Conservation (phyloP, 2,113 vertebrate species). For the Perca schrenkii region DNA sequence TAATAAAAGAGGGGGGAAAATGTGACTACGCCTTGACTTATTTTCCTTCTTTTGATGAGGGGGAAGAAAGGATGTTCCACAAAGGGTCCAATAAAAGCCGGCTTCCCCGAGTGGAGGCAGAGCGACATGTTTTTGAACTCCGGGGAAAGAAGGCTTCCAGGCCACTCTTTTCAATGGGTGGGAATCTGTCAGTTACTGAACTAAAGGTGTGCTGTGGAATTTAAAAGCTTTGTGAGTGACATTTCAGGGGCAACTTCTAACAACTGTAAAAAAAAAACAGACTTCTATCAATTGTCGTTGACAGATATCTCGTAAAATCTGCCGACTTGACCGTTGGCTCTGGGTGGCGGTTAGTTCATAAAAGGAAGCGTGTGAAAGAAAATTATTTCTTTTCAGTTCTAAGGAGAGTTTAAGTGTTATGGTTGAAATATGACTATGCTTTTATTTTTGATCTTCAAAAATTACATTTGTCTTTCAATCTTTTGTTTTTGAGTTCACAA, state of each 20-base stretch:
- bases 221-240: conserved; percentile 43
- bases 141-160: conserved; percentile 56
- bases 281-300: background rate
- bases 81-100: conserved; percentile 71
- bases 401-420: background rate
- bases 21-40: conserved; percentile 60
- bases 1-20: conserved; percentile 56
- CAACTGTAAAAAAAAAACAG: background rate
- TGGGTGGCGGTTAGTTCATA: background rate
- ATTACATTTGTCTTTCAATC: background rate
- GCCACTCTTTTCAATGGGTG: conserved; percentile 49
- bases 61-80: conserved; percentile 64
- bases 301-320: conserved; percentile 2
- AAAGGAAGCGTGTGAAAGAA: background rate
- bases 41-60: conserved; percentile 70
- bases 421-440: background rate
- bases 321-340: background rate
- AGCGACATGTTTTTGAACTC: conserved; percentile 66
- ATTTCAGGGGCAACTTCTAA: conserved; percentile 32
- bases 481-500: background rate
- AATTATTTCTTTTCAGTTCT: background rate
- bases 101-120: conserved; percentile 56
- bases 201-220: conserved; percentile 63
- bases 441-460: background rate
- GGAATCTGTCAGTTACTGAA: conserved; percentile 56